A percentile compares a stretch with the other conserved stretches of the same genome.
phyloP scores from a whole-genome alignment of 2,113 vertebrate species.

The Amphiprion percula region DNA sequence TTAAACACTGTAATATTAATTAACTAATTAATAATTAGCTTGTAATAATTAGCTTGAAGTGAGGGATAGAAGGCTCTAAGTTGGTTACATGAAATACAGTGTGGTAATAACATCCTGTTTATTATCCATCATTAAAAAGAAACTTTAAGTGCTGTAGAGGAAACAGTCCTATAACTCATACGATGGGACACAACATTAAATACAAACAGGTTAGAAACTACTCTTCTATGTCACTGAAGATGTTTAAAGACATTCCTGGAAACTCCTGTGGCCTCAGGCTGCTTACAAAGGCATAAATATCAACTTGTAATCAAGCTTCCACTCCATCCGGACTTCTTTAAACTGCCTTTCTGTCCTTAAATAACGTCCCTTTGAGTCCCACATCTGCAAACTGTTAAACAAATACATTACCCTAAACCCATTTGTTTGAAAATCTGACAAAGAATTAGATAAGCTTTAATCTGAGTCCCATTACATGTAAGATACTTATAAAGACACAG shows the following conservation, averaged over 20 bases:
- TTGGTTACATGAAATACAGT: too few relatives aligned
- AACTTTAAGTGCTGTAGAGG: too few relatives aligned
- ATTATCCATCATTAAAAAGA: too few relatives aligned
- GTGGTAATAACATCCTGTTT: too few relatives aligned
- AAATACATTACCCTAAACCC: neutral
- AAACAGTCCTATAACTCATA: too few relatives aligned
- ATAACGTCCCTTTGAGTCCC: neutral
- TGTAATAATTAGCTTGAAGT: too few relatives aligned
- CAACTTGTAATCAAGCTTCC: neutral
- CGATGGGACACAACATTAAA: too few relatives aligned
- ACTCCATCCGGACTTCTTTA: neutral
- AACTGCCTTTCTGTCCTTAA: neutral
- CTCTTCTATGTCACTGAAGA: too few relatives aligned
- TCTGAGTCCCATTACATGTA: neutral
- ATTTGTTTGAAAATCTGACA: neutral
- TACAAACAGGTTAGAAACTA: too few relatives aligned
- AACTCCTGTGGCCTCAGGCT: neutral
- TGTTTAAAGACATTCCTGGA: neutral
- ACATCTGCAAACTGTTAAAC: neutral
- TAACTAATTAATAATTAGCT: too few relatives aligned
- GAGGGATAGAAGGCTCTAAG: too few relatives aligned
- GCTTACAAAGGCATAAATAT: neutral
- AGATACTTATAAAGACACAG: neutral
- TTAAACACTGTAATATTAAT: too few relatives aligned
- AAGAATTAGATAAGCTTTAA: neutral